A percentile compares a stretch with the other conserved stretches of the same genome.
These are phyloP conservation scores for Neomonachus schauinslandi DNA, from an alignment of 2,113 vertebrate species.

Conservation along the genomic window DNA sequence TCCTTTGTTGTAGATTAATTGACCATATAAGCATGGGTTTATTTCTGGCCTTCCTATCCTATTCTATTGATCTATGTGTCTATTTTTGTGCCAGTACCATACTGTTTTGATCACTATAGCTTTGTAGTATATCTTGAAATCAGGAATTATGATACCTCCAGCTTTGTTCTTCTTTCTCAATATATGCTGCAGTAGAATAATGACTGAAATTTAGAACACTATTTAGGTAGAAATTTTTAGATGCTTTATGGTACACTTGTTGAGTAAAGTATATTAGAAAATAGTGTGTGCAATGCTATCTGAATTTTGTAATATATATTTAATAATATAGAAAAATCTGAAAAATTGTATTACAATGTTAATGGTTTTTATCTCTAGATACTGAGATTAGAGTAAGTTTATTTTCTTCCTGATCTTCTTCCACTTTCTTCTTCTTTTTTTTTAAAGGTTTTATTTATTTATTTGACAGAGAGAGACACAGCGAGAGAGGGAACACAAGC, in stretches of 20 bases:
- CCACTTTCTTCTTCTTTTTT: neutral
- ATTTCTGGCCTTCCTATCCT: neutral
- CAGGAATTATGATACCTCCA: neutral
- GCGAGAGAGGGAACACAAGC: no score
- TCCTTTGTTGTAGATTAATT: neutral
- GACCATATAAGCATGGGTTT: neutral
- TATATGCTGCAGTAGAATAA: neutral
- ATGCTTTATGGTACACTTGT: neutral
- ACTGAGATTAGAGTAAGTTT: conserved; percentile 13
- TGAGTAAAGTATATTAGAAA: conserved; percentile 13
- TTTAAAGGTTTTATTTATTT: no score
- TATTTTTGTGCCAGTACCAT: neutral
- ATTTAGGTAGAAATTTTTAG: neutral
- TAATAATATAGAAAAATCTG: neutral
- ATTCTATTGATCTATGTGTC: neutral
- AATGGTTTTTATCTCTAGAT: neutral
- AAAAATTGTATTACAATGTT: neutral
- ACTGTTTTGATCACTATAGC: neutral
- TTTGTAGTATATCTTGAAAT: neutral
- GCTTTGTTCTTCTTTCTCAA: neutral
- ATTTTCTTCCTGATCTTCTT: conserved; percentile 27
- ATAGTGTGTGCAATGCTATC: neutral
- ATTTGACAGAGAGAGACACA: no score
- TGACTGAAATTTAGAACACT: neutral
- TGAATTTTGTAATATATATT: neutral